Evolutionary conservation across 2,888 invertebrate genomes (phyloP).

Genomic region (Argynnis bischoffii): DNA sequence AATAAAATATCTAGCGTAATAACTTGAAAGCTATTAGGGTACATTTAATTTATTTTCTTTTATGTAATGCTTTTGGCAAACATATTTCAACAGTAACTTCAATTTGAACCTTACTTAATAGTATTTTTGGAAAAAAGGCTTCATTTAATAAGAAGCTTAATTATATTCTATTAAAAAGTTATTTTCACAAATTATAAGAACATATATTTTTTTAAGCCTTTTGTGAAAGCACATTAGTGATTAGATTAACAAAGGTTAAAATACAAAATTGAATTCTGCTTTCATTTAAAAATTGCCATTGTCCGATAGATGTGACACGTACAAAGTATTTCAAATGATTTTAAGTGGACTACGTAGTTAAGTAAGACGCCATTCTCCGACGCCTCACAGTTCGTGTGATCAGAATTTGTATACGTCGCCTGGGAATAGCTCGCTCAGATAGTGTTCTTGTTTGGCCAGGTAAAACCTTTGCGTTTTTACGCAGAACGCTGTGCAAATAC

Average conservation of each 20-base stretch:
- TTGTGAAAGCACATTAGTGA: too few relatives aligned
- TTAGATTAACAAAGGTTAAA: background rate
- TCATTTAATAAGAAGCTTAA: too few relatives aligned
- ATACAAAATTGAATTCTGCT: constrained; percentile 11
- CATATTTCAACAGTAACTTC: too few relatives aligned
- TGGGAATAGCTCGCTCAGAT: constrained; percentile 71
- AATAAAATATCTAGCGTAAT: constrained; percentile 24
- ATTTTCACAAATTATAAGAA: too few relatives aligned
- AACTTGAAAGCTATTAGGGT: constrained; percentile 2
- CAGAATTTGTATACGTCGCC: constrained; percentile 75
- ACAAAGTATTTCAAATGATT: constrained; percentile 37
- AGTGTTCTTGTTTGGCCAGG: constrained; percentile 72
- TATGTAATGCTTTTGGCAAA: too few relatives aligned
- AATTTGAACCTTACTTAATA: too few relatives aligned
- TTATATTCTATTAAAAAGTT: too few relatives aligned
- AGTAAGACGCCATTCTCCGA: constrained; percentile 50
- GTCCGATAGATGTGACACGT: constrained; percentile 26
- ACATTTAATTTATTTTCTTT: background rate
- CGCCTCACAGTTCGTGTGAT: constrained; percentile 63
- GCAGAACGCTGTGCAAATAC: constrained; percentile 70
- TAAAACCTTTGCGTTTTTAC: constrained; percentile 76
- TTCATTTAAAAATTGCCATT: constrained; percentile 19
- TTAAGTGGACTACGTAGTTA: constrained; percentile 41
- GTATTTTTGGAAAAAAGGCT: too few relatives aligned
- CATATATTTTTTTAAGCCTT: too few relatives aligned